These are phyloP conservation scores for Clamator glandarius DNA, from an alignment of 2,797 vertebrate species.

Conservation along the genomic window DNA sequence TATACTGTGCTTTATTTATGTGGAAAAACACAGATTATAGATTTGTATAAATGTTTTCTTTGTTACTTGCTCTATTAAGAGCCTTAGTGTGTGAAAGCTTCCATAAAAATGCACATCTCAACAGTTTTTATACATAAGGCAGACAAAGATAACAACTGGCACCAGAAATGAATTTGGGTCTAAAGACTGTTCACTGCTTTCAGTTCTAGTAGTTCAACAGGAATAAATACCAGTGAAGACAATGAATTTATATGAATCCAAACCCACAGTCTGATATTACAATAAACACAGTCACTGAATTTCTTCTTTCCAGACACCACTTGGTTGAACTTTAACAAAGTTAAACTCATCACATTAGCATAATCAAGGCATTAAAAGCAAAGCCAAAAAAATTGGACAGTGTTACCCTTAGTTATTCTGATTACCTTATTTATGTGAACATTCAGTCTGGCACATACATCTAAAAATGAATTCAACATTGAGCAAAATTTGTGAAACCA, in stretches of 20 bases:
- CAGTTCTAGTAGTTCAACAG: neutral
- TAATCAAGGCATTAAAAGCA: neutral
- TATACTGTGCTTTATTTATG: neutral
- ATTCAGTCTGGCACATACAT: neutral
- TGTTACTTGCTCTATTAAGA: neutral
- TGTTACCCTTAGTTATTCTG: neutral
- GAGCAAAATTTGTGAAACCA: neutral
- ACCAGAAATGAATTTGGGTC: constrained; percentile 2
- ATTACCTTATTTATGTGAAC: neutral
- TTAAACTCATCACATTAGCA: neutral
- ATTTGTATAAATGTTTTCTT: neutral
- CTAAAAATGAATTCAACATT: neutral
- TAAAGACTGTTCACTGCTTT: neutral
- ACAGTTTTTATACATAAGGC: neutral
- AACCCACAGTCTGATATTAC: neutral
- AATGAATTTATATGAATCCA: neutral
- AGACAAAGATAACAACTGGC: constrained; percentile 36
- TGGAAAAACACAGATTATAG: neutral
- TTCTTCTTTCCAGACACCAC: neutral
- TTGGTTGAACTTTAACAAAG: neutral
- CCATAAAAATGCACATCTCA: neutral
- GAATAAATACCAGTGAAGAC: constrained; percentile 11
- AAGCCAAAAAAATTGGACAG: neutral
- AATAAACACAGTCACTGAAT: neutral
- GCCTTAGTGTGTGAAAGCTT: neutral